Base-by-base conservation (phyloP, 2,113 vertebrate genomes). In the Cygnus atratus region DNA sequence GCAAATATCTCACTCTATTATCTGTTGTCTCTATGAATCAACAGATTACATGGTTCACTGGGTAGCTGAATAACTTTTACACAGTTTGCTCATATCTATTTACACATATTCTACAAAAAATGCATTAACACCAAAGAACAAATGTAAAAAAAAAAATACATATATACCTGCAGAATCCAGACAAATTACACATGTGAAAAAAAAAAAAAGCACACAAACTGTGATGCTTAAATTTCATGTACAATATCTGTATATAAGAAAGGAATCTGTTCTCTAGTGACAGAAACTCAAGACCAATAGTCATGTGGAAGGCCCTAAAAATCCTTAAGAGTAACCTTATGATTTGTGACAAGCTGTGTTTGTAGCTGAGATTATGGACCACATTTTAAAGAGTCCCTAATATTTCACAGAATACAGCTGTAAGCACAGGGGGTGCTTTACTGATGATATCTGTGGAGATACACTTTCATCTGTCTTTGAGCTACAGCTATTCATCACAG, bases 1-100 rank as follows among this genome's bases (percentile, higher is more conserved):
- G 97, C 96, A 98, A 98, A 98, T 98, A 98, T 98, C 98, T 98
- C 98, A 98, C 98, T 98, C 98, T 98, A 98, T 98, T 98, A 98
- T 98, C 98, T 98, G 98, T 97, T 98, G 98, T 98, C 98, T 98
- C 98, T 96, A 97, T 97, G 97, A 98, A 97, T 97, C 97, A 98
- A 98, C 98, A 98, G 97, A 98, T 98, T 98, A 98, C 97, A 98
- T 96, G 98, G 98, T 98, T 98, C 98, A 98, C 97, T 96, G 98
- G 96, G 92, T 95, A 97, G 95, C 98, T 97, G 98, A 98, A 98
- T 98, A 98, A 98, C 97, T 98, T 97, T 97, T 97, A 98, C 98
- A 98, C 98, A 97, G 98, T 98, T 98, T 98, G 97, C 92, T 98
- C 98, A 96, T 98, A 97, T 98, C 98, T 98, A 98, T 98, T 98